Conservation (phyloP, 2,797 vertebrate species). For the Gephyroberyx darwinii region DNA sequence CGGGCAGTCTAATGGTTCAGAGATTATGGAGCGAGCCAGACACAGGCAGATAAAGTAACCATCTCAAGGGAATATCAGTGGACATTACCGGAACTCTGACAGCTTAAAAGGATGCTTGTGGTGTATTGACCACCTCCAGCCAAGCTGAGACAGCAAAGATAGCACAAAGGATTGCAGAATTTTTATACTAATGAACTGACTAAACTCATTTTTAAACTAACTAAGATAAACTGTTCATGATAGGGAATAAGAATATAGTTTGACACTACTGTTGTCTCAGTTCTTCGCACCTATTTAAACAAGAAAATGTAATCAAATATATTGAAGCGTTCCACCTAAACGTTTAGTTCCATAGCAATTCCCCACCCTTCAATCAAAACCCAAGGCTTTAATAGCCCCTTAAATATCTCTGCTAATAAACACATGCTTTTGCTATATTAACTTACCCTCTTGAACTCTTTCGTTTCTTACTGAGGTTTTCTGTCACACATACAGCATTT, state of each 20-base stretch:
- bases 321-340: too few relatives aligned
- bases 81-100: constrained; percentile 59
- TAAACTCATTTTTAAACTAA: background rate
- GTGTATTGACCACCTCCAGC: constrained; percentile 37
- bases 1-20: background rate
- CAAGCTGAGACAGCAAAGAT: constrained; percentile 1
- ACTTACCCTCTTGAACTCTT: constrained; percentile 30
- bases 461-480: background rate
- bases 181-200: background rate
- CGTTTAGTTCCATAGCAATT: too few relatives aligned
- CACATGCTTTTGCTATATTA: too few relatives aligned
- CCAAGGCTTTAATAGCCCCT: too few relatives aligned
- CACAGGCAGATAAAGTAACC: constrained; percentile 32
- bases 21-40: constrained; percentile 10
- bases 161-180: background rate
- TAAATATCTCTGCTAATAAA: too few relatives aligned
- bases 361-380: too few relatives aligned
- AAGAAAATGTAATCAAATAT: background rate
- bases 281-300: background rate
- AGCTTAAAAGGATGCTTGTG: constrained; percentile 57
- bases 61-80: constrained; percentile 51
- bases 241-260: background rate
- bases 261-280: too few relatives aligned
- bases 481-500: background rate
- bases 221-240: background rate